Conservation (phyloP, 2,888 invertebrate genomes). For the Ormyrus pomaceus region DNA sequence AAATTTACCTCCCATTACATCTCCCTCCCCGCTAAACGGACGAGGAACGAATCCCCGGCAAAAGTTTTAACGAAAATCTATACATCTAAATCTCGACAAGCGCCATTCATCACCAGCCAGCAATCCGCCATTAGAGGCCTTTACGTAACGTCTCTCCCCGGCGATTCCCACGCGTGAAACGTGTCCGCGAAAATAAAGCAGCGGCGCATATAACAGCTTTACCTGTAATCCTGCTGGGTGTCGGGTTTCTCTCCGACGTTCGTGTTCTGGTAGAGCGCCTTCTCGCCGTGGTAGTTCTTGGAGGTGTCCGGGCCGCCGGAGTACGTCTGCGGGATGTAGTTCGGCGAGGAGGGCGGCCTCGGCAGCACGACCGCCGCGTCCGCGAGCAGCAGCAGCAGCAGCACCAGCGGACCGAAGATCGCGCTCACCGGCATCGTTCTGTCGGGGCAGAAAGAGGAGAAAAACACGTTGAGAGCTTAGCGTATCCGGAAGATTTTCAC, state of each 20-base stretch:
- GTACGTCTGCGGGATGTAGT: slow-evolving; percentile 65
- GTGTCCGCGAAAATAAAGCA: no score
- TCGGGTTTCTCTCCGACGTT: slow-evolving; percentile 69
- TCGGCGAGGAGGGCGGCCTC: slow-evolving; percentile 69
- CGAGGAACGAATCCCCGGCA: no score
- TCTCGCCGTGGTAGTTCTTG: slow-evolving; percentile 33
- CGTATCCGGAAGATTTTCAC: no score
- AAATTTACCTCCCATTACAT: no score
- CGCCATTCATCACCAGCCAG: no score
- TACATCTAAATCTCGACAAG: no score
- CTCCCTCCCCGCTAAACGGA: no score
- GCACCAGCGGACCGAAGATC: neutral
- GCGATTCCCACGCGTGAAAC: no score
- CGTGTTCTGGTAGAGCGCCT: slow-evolving; percentile 61
- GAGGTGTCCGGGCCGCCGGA: slow-evolving; percentile 28
- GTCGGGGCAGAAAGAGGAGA: neutral
- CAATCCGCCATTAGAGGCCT: no score
- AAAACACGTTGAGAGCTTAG: neutral
- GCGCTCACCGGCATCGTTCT: slow-evolving; percentile 24
- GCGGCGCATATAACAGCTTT: neutral
- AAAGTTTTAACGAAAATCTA: no score
- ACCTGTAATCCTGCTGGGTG: slow-evolving; percentile 67
- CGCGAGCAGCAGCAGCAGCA: slow-evolving; percentile 32
- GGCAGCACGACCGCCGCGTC: slow-evolving; percentile 67
- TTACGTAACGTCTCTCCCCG: no score